Percentiles rank a stretch among this genome's conserved stretches.
Conservation (phyloP, 30 jellyfish, hydroid and myxozoan species). For the Aurelia aurita region DNA sequence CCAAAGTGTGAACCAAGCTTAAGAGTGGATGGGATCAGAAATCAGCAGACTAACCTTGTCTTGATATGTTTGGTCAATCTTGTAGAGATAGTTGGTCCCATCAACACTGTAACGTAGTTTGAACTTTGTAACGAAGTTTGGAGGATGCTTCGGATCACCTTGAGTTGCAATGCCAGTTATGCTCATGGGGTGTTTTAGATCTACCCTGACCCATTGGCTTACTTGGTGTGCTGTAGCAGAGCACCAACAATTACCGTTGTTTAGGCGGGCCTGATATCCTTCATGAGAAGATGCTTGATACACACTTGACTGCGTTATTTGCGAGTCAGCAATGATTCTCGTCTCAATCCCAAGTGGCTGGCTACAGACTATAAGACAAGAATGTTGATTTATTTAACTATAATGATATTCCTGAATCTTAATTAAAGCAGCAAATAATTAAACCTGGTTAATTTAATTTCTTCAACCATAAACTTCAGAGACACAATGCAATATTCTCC, state of each 20-base stretch:
- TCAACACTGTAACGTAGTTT: too few relatives aligned
- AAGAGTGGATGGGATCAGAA: too few relatives aligned
- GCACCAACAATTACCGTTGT: slow-evolving; percentile 45
- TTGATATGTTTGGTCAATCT: not conserved
- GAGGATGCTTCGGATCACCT: slow-evolving; percentile 41
- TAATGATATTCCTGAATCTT: too few relatives aligned
- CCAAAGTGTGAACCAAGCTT: too few relatives aligned
- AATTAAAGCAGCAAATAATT: too few relatives aligned
- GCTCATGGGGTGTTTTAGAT: slow-evolving; percentile 35
- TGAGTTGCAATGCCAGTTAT: slow-evolving; percentile 65
- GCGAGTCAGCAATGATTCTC: slow-evolving; percentile 34
- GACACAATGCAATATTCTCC: too few relatives aligned
- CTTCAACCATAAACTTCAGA: too few relatives aligned
- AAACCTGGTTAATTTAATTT: too few relatives aligned
- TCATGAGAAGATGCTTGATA: not conserved
- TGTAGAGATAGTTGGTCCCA: slow-evolving; percentile 7
- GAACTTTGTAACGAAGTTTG: slow-evolving; percentile 40
- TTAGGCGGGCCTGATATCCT: slow-evolving; percentile 55
- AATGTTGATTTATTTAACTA: too few relatives aligned
- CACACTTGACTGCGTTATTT: slow-evolving; percentile 36
- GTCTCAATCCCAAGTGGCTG: slow-evolving; percentile 68
- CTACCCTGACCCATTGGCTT: slow-evolving; percentile 53
- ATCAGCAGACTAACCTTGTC: not conserved
- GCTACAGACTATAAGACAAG: slow-evolving; percentile 26
- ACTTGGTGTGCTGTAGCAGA: slow-evolving; percentile 5